Conservation (phyloP, 2,113 vertebrate species). For the Rafetus swinhoei region DNA sequence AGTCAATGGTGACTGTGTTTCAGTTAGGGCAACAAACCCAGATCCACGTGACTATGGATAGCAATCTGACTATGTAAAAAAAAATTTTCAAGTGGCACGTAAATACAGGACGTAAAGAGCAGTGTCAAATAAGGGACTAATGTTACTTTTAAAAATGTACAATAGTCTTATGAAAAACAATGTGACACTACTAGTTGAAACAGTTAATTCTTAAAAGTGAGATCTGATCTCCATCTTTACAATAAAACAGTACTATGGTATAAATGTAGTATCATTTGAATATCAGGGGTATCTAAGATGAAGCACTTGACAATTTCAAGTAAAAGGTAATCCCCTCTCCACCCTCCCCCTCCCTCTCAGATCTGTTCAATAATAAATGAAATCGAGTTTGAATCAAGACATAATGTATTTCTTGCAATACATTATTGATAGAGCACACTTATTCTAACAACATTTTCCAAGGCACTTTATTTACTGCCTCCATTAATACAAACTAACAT, state of each 20-base stretch:
- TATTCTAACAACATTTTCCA: conserved; percentile 72
- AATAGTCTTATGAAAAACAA: neutral
- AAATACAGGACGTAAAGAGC: neutral
- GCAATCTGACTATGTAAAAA: neutral
- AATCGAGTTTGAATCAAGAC: conserved; percentile 76
- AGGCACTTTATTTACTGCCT: conserved; percentile 71
- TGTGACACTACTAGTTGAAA: neutral
- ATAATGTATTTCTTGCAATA: conserved; percentile 63
- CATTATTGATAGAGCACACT: conserved; percentile 78
- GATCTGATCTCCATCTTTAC: neutral
- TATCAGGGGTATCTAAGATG: conserved; percentile 28
- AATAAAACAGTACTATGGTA: neutral
- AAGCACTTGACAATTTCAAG: conserved; percentile 58
- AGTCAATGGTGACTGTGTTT: neutral
- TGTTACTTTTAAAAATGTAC: neutral
- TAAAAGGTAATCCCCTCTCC: conserved; percentile 47
- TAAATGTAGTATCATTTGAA: conserved; percentile 37
- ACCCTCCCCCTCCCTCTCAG: neutral
- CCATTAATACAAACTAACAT: conserved; percentile 60
- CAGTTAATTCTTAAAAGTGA: conserved; percentile 12
- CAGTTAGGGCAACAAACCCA: neutral
- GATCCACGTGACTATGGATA: neutral
- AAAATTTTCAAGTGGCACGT: neutral
- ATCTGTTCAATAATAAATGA: conserved; percentile 81
- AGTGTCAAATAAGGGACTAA: neutral